Percentiles rank a stretch among this genome's conserved stretches.
These are phyloP conservation scores for Stigmatopora argus DNA, from an alignment of 2,113 vertebrate species.

Conservation along the genomic window DNA sequence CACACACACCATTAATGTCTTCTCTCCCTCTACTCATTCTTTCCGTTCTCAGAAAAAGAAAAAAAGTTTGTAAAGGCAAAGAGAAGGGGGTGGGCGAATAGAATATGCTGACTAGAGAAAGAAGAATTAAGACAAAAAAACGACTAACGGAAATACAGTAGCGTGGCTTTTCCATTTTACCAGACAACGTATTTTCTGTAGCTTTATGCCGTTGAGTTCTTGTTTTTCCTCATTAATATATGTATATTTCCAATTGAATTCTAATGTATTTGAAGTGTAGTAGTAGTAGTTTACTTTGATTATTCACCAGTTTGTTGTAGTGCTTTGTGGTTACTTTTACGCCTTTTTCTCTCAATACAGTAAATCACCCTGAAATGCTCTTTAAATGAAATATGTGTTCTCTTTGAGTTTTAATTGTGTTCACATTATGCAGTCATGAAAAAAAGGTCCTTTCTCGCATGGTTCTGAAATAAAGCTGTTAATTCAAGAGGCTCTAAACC, in stretches of 20 bases:
- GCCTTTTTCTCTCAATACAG: no score
- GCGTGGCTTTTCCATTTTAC: slow-evolving; percentile 55
- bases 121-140: slow-evolving; percentile 19
- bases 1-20: slow-evolving; percentile 23
- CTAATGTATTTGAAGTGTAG: no score
- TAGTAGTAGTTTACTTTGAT: no score
- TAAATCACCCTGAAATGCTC: no score
- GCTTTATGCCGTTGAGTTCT: no score
- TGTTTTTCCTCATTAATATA: no score
- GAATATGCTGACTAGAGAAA: slow-evolving; percentile 64
- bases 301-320: no score
- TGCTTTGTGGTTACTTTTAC: no score
- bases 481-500: slow-evolving; percentile 42
- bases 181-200: slow-evolving; percentile 26
- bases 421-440: not conserved
- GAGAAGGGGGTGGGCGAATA: slow-evolving; percentile 20
- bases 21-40: slow-evolving; percentile 31
- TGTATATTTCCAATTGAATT: no score
- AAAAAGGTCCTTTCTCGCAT: slow-evolving; percentile 8
- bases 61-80: slow-evolving; percentile 18
- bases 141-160: slow-evolving; percentile 42
- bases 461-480: slow-evolving; percentile 29
- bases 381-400: no score
- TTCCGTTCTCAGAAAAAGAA: slow-evolving; percentile 47
- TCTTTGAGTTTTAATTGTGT: no score